A percentile compares a stretch with the other conserved stretches of the same genome.
These are phyloP conservation scores for Ptyas mucosa DNA, from an alignment of 2,113 vertebrate genomes.

Conservation along the genomic window DNA sequence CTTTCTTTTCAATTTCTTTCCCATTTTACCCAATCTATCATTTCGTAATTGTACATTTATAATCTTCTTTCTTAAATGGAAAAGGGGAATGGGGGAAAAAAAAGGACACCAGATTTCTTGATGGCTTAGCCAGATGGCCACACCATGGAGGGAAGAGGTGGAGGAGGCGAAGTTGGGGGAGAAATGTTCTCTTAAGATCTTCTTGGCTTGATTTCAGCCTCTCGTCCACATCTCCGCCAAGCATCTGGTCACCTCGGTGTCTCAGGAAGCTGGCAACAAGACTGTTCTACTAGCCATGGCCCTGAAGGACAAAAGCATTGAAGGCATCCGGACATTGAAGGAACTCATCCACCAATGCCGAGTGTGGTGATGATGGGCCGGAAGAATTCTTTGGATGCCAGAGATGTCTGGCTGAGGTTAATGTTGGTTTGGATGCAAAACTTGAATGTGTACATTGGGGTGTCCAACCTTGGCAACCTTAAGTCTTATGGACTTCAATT, in stretches of 20 bases:
- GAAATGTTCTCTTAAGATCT: background rate
- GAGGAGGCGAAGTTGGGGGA: background rate
- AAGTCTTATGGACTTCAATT: background rate
- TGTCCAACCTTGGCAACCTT: background rate
- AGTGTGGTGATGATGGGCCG: conserved; percentile 80
- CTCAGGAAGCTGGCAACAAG: conserved; percentile 87
- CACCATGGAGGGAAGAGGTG: background rate
- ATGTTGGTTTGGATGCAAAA: background rate
- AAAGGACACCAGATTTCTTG: background rate
- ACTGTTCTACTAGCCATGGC: conserved; percentile 85
- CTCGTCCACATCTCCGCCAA: conserved; percentile 91
- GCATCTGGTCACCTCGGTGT: conserved; percentile 85
- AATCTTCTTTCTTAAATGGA: too few relatives aligned
- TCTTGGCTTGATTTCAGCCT: conserved; percentile 73
- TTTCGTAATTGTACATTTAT: too few relatives aligned
- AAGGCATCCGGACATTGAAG: conserved; percentile 80
- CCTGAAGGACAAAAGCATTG: conserved; percentile 83
- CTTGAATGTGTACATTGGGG: background rate
- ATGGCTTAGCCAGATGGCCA: background rate
- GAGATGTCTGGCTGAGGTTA: conserved; percentile 1
- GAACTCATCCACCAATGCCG: conserved; percentile 85
- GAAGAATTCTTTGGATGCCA: background rate
- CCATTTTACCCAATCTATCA: too few relatives aligned
- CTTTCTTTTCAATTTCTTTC: too few relatives aligned
- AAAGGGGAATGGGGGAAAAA: too few relatives aligned